Evolutionary conservation across 1,140 invertebrate species (phyloP), one percentile per base, ranked within the genome.

Genomic region (Lutraria rhynchaena): DNA sequence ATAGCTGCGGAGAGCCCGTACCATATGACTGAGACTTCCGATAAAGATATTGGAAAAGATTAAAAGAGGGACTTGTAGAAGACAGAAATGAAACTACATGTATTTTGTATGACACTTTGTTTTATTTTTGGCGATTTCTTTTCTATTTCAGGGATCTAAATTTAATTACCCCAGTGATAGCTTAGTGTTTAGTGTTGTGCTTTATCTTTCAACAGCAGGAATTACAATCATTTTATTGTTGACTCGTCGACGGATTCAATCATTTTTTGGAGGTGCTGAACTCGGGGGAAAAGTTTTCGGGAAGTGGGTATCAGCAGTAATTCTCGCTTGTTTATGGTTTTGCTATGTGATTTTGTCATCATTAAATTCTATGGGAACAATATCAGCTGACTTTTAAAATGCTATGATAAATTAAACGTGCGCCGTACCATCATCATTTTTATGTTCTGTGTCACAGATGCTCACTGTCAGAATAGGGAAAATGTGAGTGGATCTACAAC

Each of bases 221-320:
- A 33, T 94, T 3, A 92, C 93, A 33, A 91, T 95, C 9, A 71
- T 85, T 0, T 35, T 95, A 3, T 84, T 95, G 0, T 74, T 95
- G 17, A 24, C 92, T 3, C 87, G 94, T 77, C 87, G 94, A 85
- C 92, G 90, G 27, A 78, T 71, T 51, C 29, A 94, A 22, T 63
- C 82, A 0, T 33, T 92, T 13, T 94, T 94, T 86, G 94, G 94
- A n/a, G 92, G 93, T 65, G 94, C 93, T 17, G 95, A 95, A 89
- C 90, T 95, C 2, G 95, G 95, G 24, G 95, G 94, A 19, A 92
- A 93, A 15, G 81, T 69, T 4, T 76, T 81, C 4, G 60, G 89
- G 1, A 93, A 93, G 81, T 92, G 89, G 63, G 33, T 89, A 0
- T 89, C 91, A n/a, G 91, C 88, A 3, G 70, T 90, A 4, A 82